Evolutionary conservation across 2,113 vertebrate species (phyloP), one percentile per base, ranked within the genome.

Genomic region (Sula dactylatra): DNA sequence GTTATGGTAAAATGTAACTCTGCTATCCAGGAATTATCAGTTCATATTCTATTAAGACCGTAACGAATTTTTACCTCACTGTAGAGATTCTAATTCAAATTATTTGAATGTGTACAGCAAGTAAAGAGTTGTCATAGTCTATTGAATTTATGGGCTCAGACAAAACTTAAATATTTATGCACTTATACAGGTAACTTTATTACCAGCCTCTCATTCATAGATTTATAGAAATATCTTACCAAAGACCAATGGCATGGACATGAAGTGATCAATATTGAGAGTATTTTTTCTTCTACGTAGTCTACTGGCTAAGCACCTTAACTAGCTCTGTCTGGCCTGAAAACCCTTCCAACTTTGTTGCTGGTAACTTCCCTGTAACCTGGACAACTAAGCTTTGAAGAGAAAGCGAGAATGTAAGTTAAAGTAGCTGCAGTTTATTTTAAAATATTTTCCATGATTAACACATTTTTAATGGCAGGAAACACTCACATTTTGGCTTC

Each of bases 401-500:
- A 92, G 94, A 95, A 95, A 92, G 64, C 66, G 95, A 86, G 87
- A 65, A 70, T 81, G 73, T 45, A 86, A 86, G 67, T 79, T 82
- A 82, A 94, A 90, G 82, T 72, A 54, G 45, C 58, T 58, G 45
- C 74, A 81, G 81, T 73, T 82, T 73, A 86, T 95, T 96, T 97
- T 83, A 70, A 88, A 69, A 73, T 83, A 22, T 95, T 94, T 96
- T 96, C 94, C 56, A 74, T 61, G 64, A 86, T 93, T 93, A 97
- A 94, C 65, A 67, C 76, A 67, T 47, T 97, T 78, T 89, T 89
- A 82, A 97, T 96, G 67, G 44, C 88, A 86, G 94, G 90, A 96
- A 96, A 85, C 34, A 7, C 90, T 90, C 90, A 87, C 84, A 62
- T 88, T 94, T 90, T 94, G 92, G 88, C 91, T 89, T 85, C 89